phyloP scores from a whole-genome alignment of 2,797 vertebrate genomes.

The Morus bassanus region DNA sequence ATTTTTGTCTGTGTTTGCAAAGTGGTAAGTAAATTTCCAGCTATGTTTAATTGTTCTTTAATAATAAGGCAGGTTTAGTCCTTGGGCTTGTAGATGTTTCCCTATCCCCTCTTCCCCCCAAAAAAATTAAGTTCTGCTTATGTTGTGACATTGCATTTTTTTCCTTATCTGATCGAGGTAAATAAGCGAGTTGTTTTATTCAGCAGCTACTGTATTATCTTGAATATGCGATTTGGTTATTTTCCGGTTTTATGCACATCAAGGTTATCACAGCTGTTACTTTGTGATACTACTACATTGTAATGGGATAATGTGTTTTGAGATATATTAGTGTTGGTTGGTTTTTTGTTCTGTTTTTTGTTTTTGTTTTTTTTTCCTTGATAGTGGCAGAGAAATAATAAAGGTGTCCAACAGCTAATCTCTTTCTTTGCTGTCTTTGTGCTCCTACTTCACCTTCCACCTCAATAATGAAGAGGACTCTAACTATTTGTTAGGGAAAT shows the following conservation, averaged over 20 bases:
- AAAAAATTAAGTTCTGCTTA: background rate
- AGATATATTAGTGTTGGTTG: background rate
- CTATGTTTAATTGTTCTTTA: background rate
- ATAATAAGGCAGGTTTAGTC: background rate
- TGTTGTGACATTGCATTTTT: background rate
- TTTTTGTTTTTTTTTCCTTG: background rate
- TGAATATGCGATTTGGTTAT: constrained; percentile 38
- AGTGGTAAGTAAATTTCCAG: background rate
- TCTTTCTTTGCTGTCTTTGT: constrained; percentile 1
- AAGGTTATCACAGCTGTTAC: constrained; percentile 41
- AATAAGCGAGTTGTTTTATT: constrained; percentile 37
- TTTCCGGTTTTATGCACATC: constrained; percentile 22
- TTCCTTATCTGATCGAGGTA: background rate
- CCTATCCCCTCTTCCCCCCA: background rate
- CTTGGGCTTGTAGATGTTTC: background rate
- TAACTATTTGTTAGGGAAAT: constrained; percentile 25
- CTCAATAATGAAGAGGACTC: constrained; percentile 1
- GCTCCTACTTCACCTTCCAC: constrained; percentile 33
- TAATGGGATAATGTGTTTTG: constrained; percentile 38
- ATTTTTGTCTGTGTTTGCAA: background rate
- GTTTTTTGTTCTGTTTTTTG: background rate
- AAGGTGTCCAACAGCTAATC: constrained; percentile 31
- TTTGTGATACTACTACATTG: background rate
- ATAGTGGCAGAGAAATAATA: constrained; percentile 27
- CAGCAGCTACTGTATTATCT: constrained; percentile 24